A percentile compares a stretch with the other conserved stretches of the same genome.
These are phyloP conservation scores for Rhyzopertha dominica DNA, from an alignment of 1,140 invertebrate genomes.

Conservation along the genomic window DNA sequence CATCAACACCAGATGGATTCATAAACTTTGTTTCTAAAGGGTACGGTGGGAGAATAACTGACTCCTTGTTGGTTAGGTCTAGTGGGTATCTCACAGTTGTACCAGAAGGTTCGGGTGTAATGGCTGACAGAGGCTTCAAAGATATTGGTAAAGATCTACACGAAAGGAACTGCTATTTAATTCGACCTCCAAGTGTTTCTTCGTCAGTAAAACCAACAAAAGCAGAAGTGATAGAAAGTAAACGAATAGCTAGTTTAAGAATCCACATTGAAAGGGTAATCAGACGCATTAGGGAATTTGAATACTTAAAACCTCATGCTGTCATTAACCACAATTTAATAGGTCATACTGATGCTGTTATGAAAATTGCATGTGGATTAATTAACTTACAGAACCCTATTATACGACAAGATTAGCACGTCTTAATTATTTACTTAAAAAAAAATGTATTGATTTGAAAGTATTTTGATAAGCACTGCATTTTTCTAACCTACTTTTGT, in stretches of 20 bases:
- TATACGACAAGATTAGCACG: too few species aligned
- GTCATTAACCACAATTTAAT: slow-evolving; percentile 24
- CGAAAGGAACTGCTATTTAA: slow-evolving; percentile 28
- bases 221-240: slow-evolving; percentile 7
- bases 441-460: too few species aligned
- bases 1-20: slow-evolving; percentile 39
- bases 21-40: slow-evolving; percentile 41
- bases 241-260: slow-evolving; percentile 10
- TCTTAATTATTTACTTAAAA: too few species aligned
- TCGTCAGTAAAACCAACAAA: slow-evolving; percentile 19
- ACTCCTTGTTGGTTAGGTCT: slow-evolving; percentile 34
- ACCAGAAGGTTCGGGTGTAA: slow-evolving; percentile 24
- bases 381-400: slow-evolving; percentile 21
- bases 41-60: slow-evolving; percentile 35
- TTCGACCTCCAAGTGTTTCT: slow-evolving; percentile 36
- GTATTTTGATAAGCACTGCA: too few species aligned
- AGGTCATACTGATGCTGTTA: slow-evolving; percentile 22
- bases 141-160: slow-evolving; percentile 31
- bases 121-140: slow-evolving; percentile 45
- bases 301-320: slow-evolving; percentile 26
- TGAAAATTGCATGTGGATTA: slow-evolving; percentile 25
- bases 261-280: slow-evolving; percentile 14
- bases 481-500: too few species aligned
- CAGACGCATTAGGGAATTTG: slow-evolving; percentile 30
- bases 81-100: slow-evolving; percentile 35